A percentile compares a stretch with the other conserved stretches of the same genome.
phyloP scores from a whole-genome alignment of 2,888 invertebrate genomes.

The Salticus scenicus region DNA sequence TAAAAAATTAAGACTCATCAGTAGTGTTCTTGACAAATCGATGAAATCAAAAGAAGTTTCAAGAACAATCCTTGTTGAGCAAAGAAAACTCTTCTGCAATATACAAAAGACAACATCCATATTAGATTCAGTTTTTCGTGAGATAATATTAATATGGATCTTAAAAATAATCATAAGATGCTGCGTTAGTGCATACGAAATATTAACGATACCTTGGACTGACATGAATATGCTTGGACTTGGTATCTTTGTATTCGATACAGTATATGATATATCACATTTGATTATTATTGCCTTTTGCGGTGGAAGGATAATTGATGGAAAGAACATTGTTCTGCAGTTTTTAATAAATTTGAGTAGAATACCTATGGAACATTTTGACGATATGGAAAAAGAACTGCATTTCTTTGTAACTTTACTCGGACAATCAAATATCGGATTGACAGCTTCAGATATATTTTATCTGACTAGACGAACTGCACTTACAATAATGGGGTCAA shows the following conservation, averaged over 20 bases:
- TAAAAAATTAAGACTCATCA: not conserved
- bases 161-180: slow-evolving; percentile 18
- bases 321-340: not conserved
- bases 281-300: not conserved
- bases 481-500: slow-evolving; percentile 31
- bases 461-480: slow-evolving; percentile 25
- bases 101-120: slow-evolving; percentile 8
- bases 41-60: not conserved
- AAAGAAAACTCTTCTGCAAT: not conserved
- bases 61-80: not conserved
- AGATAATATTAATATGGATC: slow-evolving; percentile 40
- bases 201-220: slow-evolving; percentile 15
- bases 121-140: slow-evolving; percentile 21
- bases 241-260: not conserved
- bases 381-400: slow-evolving; percentile 36
- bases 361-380: not conserved
- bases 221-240: not conserved
- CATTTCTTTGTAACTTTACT: slow-evolving; percentile 38
- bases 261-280: not conserved
- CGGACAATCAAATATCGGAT: slow-evolving; percentile 38
- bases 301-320: slow-evolving; percentile 12
- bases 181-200: slow-evolving; percentile 33
- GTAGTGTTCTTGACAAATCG: not conserved
- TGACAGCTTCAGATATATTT: slow-evolving; percentile 40
- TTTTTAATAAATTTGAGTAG: not conserved